Conservation (phyloP, 2,113 vertebrate species). For the Argyrosomus japonicus region DNA sequence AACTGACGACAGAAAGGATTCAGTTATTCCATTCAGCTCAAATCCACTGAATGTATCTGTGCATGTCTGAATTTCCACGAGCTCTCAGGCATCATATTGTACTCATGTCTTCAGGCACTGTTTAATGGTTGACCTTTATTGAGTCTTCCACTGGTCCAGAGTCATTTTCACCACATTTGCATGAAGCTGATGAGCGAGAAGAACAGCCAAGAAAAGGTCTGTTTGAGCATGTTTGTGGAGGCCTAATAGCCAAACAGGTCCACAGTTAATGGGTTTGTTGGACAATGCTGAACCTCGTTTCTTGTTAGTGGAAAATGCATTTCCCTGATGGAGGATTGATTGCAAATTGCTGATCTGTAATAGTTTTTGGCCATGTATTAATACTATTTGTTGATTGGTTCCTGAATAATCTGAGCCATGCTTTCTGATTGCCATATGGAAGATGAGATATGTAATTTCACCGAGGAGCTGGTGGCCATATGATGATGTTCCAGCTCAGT, state of each 20-base stretch:
- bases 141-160: neutral
- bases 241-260: neutral
- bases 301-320: neutral
- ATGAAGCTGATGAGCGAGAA: neutral
- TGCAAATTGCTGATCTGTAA: neutral
- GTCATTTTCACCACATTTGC: neutral
- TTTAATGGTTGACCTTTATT: neutral
- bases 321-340: constrained; percentile 2
- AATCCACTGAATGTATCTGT: too few species aligned
- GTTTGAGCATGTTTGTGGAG: neutral
- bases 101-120: neutral
- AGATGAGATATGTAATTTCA: constrained; percentile 5
- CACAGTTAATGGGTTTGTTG: neutral
- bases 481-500: constrained; percentile 7
- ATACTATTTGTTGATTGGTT: constrained; percentile 21
- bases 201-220: neutral
- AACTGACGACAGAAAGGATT: neutral
- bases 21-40: too few species aligned
- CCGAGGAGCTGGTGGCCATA: constrained; percentile 6
- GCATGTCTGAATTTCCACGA: too few species aligned
- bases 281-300: neutral
- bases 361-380: neutral
- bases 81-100: neutral
- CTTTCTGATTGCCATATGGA: constrained; percentile 14
- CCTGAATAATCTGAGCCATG: constrained; percentile 20